A percentile compares a stretch with the other conserved stretches of the same genome.
These are phyloP conservation scores for Drosophila anomalipes DNA, from an alignment of 2,888 invertebrate genomes.

Conservation along the genomic window DNA sequence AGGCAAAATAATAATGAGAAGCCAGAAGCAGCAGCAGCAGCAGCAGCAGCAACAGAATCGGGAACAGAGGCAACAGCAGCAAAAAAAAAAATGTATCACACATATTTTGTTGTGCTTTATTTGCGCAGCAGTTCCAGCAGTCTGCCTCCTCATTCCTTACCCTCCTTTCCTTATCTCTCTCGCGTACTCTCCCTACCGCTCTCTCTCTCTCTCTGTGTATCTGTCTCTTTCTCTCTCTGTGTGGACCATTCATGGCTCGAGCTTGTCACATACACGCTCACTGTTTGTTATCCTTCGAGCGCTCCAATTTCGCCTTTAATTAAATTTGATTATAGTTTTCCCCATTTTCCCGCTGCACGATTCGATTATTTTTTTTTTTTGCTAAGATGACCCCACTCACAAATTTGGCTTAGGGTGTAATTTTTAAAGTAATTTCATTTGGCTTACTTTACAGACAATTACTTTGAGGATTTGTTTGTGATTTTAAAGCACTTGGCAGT, in stretches of 20 bases:
- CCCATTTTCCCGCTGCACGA: conserved; percentile 19
- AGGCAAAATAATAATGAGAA: conserved; percentile 77
- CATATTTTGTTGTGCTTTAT: conserved; percentile 66
- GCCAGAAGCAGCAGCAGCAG: conserved; percentile 46
- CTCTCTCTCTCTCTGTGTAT: background rate
- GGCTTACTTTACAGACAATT: conserved; percentile 15
- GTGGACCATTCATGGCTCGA: conserved; percentile 48
- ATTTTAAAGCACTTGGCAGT: background rate
- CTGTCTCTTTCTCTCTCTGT: background rate
- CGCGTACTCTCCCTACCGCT: background rate
- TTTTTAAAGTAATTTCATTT: conserved; percentile 36
- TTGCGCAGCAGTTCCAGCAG: conserved; percentile 40
- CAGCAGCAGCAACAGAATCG: conserved; percentile 33
- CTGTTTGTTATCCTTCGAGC: conserved; percentile 65
- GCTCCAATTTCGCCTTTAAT: conserved; percentile 79
- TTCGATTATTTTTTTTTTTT: conserved; percentile 9
- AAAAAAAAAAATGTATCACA: conserved; percentile 55
- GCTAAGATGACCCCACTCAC: conserved; percentile 23
- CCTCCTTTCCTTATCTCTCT: background rate
- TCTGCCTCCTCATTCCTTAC: background rate
- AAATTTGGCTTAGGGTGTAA: conserved; percentile 27
- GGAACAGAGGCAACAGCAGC: conserved; percentile 25
- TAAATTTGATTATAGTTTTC: conserved; percentile 79
- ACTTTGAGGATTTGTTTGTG: conserved; percentile 9
- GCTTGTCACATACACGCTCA: conserved; percentile 68